Evolutionary conservation across 2,113 vertebrate species (phyloP).

Genomic region (Alethe diademata): DNA sequence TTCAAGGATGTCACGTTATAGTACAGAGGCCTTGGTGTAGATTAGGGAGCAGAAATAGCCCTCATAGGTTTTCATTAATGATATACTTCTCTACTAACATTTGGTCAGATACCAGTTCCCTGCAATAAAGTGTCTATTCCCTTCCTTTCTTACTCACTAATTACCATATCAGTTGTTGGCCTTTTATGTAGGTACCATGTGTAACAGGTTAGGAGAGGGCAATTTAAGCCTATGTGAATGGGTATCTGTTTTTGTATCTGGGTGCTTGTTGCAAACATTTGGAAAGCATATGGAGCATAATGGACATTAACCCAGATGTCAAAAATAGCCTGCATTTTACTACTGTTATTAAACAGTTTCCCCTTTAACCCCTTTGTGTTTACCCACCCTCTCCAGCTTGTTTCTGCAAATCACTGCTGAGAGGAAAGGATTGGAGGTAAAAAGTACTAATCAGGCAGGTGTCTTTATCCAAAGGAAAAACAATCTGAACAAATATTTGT

Average conservation of each 20-base stretch:
- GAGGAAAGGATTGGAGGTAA: constrained; percentile 65
- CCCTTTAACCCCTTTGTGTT: constrained; percentile 81
- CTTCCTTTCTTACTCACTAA: constrained; percentile 55
- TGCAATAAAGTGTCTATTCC: constrained; percentile 51
- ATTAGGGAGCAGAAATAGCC: constrained; percentile 34
- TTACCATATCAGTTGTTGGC: constrained; percentile 69
- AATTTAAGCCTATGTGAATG: constrained; percentile 70
- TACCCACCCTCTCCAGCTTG: constrained; percentile 73
- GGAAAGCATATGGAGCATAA: constrained; percentile 82
- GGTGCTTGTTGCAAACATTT: constrained; percentile 81
- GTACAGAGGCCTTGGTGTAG: constrained; percentile 46
- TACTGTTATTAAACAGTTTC: constrained; percentile 85
- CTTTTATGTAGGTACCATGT: constrained; percentile 73
- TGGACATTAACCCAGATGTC: constrained; percentile 84
- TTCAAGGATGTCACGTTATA: constrained; percentile 69
- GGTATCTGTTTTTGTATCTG: constrained; percentile 79
- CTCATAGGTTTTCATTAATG: constrained; percentile 56
- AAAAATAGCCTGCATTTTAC: constrained; percentile 83
- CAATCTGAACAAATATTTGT: constrained; percentile 69
- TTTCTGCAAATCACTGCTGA: constrained; percentile 77
- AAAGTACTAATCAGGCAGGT: constrained; percentile 75
- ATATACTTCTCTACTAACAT: constrained; percentile 31
- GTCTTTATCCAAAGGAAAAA: constrained; percentile 78
- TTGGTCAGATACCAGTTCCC: constrained; percentile 54
- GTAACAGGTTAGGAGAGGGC: constrained; percentile 66